Conservation (phyloP, 2,888 invertebrate genomes). For the Caenorhabditis drosophilae region DNA sequence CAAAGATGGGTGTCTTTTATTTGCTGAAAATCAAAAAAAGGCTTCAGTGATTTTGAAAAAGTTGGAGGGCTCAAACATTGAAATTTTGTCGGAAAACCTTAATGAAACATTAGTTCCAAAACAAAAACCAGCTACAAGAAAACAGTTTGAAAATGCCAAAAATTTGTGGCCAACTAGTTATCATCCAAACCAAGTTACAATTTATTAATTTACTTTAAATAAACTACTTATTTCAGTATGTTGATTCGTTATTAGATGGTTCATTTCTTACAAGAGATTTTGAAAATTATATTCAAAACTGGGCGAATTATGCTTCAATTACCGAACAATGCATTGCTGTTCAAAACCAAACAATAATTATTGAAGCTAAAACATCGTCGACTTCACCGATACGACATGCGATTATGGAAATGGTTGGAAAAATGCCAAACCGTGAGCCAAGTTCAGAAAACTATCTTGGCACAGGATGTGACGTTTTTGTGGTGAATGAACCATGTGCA, state of each 20-base stretch:
- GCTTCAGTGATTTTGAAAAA: conserved; percentile 7
- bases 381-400: conserved; percentile 28
- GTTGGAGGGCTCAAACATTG: neutral
- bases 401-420: conserved; percentile 40
- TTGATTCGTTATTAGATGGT: conserved; percentile 23
- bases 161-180: conserved; percentile 23
- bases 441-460: conserved; percentile 31
- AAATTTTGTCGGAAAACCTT: neutral
- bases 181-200: conserved; percentile 18
- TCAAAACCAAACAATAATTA: conserved; percentile 4
- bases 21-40: conserved; percentile 3
- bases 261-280: conserved; percentile 8
- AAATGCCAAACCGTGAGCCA: conserved; percentile 9
- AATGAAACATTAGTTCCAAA: conserved; percentile 19
- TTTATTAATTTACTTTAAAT: neutral
- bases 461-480: conserved; percentile 42
- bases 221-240: conserved; percentile 5
- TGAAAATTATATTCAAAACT: neutral
- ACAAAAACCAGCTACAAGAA: conserved; percentile 22
- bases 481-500: conserved; percentile 39
- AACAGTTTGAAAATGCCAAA: conserved; percentile 24
- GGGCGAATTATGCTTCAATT: conserved; percentile 2
- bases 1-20: conserved; percentile 26
- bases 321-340: conserved; percentile 31
- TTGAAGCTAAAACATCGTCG: neutral